Evolutionary conservation across 2,113 vertebrate genomes (phyloP).

Genomic region (Takifugu flavidus): DNA sequence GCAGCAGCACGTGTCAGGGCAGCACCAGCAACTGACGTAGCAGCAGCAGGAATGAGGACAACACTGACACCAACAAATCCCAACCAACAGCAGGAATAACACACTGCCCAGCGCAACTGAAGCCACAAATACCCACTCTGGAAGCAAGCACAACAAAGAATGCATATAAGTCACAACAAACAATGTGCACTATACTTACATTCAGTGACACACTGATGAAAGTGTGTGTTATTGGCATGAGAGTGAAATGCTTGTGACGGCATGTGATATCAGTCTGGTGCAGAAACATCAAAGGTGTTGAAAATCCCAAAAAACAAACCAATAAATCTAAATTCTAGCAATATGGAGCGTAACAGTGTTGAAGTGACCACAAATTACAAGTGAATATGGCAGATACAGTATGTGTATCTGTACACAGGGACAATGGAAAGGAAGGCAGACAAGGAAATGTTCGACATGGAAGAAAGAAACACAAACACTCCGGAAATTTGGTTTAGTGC

Average conservation of each 20-base stretch:
- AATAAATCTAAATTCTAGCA: not conserved
- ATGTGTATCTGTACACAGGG: constrained; percentile 27
- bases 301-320: too few species aligned
- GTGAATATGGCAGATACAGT: constrained; percentile 19
- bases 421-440: constrained; percentile 40
- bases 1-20: constrained; percentile 94
- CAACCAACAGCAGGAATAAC: constrained; percentile 86
- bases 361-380: not conserved
- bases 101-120: constrained; percentile 84
- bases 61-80: constrained; percentile 97
- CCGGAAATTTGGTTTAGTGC: constrained; percentile 47
- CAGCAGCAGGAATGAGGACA: constrained; percentile 97
- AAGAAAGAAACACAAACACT: constrained; percentile 16
- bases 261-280: too few species aligned
- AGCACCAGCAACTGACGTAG: constrained; percentile 92
- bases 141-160: constrained; percentile 40
- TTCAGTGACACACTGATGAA: too few species aligned
- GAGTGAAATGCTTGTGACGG: too few species aligned
- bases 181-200: too few species aligned
- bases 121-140: constrained; percentile 94
- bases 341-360: constrained; percentile 1
- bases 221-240: too few species aligned
- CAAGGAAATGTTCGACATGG: constrained; percentile 58
- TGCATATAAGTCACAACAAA: not conserved
- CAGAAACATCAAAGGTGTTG: too few species aligned